Evolutionary conservation across 2,888 invertebrate species (phyloP).

Genomic region (Metacarcinus magister): DNA sequence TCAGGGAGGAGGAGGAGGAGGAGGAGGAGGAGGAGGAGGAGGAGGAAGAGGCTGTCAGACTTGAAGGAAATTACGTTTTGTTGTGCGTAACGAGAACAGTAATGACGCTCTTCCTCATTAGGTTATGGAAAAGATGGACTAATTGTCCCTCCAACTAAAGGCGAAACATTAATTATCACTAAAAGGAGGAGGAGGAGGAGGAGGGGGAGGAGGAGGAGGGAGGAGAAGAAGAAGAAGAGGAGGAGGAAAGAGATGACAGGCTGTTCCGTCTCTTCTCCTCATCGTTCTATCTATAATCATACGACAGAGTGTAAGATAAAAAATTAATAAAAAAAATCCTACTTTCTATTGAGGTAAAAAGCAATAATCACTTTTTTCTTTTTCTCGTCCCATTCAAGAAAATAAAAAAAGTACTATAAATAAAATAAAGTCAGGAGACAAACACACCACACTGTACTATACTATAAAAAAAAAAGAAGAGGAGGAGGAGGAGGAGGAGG

Average conservation of each 20-base stretch:
- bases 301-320: not conserved
- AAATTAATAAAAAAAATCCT: no score
- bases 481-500: not conserved
- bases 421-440: not conserved
- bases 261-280: not conserved
- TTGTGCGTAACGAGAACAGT: slow-evolving; percentile 16
- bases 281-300: not conserved
- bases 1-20: not conserved
- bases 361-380: no score
- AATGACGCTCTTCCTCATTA: slow-evolving; percentile 27
- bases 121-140: slow-evolving; percentile 35
- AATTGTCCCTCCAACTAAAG: not conserved
- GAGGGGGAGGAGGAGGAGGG: not conserved
- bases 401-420: not conserved
- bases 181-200: not conserved
- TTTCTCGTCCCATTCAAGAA: no score
- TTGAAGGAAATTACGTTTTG: not conserved
- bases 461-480: not conserved
- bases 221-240: not conserved
- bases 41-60: not conserved
- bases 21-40: slow-evolving; percentile 35
- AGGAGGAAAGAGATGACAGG: not conserved
- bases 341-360: no score
- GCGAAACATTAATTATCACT: slow-evolving; percentile 29
- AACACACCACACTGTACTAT: no score